phyloP scores from a whole-genome alignment of 2,797 vertebrate species.

The Morelia viridis region DNA sequence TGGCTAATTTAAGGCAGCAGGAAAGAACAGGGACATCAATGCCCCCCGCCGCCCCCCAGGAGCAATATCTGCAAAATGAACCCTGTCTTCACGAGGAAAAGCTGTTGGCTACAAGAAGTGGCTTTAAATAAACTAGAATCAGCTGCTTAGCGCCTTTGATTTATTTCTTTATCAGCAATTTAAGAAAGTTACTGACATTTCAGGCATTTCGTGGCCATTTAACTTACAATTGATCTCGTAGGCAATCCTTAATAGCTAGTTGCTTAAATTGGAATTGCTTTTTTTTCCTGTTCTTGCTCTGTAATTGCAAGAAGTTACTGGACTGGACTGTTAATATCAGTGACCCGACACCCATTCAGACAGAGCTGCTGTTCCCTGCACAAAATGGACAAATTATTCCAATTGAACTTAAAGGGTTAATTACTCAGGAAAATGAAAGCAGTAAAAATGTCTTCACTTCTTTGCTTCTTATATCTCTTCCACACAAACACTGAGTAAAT shows the following conservation, averaged over 20 bases:
- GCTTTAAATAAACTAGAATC: constrained; percentile 38
- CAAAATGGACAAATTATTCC: neutral
- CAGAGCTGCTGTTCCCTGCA: neutral
- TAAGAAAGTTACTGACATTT: constrained; percentile 61
- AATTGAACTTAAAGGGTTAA: neutral
- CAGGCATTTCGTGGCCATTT: constrained; percentile 52
- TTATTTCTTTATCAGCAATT: constrained; percentile 59
- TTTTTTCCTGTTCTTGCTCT: constrained; percentile 22
- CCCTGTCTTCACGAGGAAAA: constrained; percentile 52
- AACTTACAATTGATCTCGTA: constrained; percentile 40
- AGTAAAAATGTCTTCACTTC: neutral
- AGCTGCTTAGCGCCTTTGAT: constrained; percentile 49
- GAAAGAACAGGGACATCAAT: neutral
- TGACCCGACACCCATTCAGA: neutral
- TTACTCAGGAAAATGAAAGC: neutral
- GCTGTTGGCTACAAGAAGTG: constrained; percentile 58
- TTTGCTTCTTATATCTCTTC: neutral
- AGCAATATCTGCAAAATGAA: constrained; percentile 32
- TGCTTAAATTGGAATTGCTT: constrained; percentile 61
- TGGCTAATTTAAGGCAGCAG: neutral
- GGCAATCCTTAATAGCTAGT: constrained; percentile 63
- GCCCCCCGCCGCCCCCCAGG: neutral
- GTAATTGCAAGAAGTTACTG: neutral
- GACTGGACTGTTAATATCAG: neutral
- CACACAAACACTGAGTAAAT: neutral